Evolutionary conservation across 1,140 invertebrate species (phyloP), one percentile per base, ranked within the genome.

Genomic region (Drosophila watanabei): DNA sequence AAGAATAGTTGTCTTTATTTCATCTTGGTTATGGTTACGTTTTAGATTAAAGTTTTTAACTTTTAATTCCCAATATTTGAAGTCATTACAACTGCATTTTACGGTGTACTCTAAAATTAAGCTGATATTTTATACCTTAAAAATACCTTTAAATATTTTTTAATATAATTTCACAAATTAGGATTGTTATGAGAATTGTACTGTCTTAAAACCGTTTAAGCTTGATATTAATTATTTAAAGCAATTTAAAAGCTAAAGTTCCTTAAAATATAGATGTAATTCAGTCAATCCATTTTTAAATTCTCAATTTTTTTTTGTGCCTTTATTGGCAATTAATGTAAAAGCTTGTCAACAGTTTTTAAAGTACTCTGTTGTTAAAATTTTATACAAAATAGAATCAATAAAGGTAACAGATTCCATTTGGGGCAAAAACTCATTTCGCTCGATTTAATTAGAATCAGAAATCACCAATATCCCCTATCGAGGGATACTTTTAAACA

Each of bases 381-480:
- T 16, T 18, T 16, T 8, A 11, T 56, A 24, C 8, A 7, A 37
- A 37, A 37, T 8, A 10, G 0, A 2, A 10, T 16, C 5, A 39
- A 6, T 4, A 16, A 24, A 52, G 30, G 28, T 5, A 52, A 30
- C 5, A 11, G 5, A 5, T 32, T 32, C 18, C 4, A 52, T 13
- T 52, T 32, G 30, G 18, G 13, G 30, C 10, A 18, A 33, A 52
- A 52, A 52, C n/a, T 6, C 20, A 56, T 11, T 56, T 39, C 13
- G 9, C 54, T 56, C 54, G 14, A 39, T 39, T 39, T 37, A 56
- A 37, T 37, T 37, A 7, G 33, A 56, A 56, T 56, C 33, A 56
- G 1, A 24, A 56, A 24, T 56, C 14, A 24, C 2, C 14, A 24
- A 56, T 39, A 37, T 37, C 13, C 35, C 24, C 33, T 24, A 24